Percentiles rank a stretch among this genome's conserved stretches.
phyloP scores from a whole-genome alignment of 1,140 invertebrate species.

The Maniola jurtina region DNA sequence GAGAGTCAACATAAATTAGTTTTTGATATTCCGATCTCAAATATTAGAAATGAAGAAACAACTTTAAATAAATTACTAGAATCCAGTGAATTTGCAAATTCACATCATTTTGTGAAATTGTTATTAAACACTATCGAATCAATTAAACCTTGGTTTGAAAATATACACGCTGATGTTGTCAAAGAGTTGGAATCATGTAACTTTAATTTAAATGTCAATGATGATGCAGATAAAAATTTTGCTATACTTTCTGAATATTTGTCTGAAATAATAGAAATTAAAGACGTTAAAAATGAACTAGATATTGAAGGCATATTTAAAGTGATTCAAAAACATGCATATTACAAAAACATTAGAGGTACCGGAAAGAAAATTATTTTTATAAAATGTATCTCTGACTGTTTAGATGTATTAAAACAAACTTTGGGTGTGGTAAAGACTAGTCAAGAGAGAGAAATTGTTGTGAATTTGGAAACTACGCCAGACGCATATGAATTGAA shows the following conservation, averaged over 20 bases:
- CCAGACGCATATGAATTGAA: neutral
- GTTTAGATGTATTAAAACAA: conserved; percentile 46
- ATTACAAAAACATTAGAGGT: conserved; percentile 47
- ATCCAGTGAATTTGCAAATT: conserved; percentile 9
- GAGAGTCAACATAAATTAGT: conserved; percentile 46
- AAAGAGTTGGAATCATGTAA: conserved; percentile 23
- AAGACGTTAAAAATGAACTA: neutral
- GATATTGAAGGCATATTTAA: conserved; percentile 14
- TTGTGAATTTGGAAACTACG: neutral
- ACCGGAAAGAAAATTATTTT: conserved; percentile 54
- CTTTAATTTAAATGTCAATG: neutral
- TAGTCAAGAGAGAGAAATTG: neutral
- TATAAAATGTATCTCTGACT: conserved; percentile 58
- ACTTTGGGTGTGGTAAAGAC: neutral
- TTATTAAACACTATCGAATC: conserved; percentile 18
- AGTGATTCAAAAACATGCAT: conserved; percentile 42
- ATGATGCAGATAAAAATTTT: neutral
- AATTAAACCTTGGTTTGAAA: conserved; percentile 23
- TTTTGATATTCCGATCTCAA: conserved; percentile 38
- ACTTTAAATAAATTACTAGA: conserved; percentile 7
- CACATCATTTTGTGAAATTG: conserved; percentile 15
- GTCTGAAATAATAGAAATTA: neutral
- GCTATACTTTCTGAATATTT: neutral
- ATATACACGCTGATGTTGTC: conserved; percentile 18
- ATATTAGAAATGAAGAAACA: conserved; percentile 19